phyloP scores from a whole-genome alignment of 2,113 vertebrate genomes.

The Sarotherodon lohbergeri region DNA sequence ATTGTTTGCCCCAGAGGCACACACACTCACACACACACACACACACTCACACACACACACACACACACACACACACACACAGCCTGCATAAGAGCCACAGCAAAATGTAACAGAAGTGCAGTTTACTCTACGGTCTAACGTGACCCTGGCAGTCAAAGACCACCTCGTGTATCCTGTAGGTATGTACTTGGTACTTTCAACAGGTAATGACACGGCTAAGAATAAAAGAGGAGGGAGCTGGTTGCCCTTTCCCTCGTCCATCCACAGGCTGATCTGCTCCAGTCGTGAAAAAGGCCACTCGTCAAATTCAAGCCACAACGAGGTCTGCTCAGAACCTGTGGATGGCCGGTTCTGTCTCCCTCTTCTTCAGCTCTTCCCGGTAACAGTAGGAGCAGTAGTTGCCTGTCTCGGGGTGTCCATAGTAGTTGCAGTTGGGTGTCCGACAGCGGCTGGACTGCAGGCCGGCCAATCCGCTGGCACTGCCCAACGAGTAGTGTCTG shows the following conservation, averaged over 20 bases:
- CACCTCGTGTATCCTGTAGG: neutral
- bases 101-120: conserved; percentile 67
- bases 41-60: neutral
- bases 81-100: conserved; percentile 64
- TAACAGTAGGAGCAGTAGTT: conserved; percentile 97
- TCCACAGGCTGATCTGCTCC: neutral
- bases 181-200: neutral
- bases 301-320: neutral
- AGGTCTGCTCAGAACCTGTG: conserved; percentile 82
- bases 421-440: conserved; percentile 89
- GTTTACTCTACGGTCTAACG: conserved; percentile 22
- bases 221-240: neutral
- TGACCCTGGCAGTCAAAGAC: conserved; percentile 2
- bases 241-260: neutral
- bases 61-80: neutral
- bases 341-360: conserved; percentile 75
- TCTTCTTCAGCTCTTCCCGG: conserved; percentile 82
- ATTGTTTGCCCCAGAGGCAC: too few species aligned
- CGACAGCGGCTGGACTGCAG: conserved; percentile 86
- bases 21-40: neutral
- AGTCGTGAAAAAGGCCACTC: conserved; percentile 40
- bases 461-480: conserved; percentile 58
- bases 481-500: conserved; percentile 76
- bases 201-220: conserved; percentile 26
- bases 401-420: conserved; percentile 90